A percentile compares a stretch with the other conserved stretches of the same genome.
Evolutionary conservation across 37 sponge, comb jelly and placozoan genomes (phyloP).

Genomic region (Hexactinellida sp.): DNA sequence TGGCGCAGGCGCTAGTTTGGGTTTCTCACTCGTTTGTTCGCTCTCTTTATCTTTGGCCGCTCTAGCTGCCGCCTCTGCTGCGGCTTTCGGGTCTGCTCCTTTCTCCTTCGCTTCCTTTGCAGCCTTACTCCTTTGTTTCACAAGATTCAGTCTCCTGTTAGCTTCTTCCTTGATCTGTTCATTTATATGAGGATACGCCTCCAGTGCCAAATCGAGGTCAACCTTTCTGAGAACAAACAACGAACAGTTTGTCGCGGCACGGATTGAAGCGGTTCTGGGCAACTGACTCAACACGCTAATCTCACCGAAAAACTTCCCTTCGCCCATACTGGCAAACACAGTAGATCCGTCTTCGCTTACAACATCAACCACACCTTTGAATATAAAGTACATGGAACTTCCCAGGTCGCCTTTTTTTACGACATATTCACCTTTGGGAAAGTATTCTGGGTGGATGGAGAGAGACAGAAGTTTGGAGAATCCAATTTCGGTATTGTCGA

Average conservation of each 20-base stretch:
- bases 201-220: conserved; percentile 45
- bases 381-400: conserved; percentile 67
- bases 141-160: conserved; percentile 30
- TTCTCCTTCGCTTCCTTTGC: conserved; percentile 28
- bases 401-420: conserved; percentile 63
- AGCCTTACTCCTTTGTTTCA: conserved; percentile 32
- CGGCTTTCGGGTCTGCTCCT: background rate
- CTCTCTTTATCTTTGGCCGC: conserved; percentile 13
- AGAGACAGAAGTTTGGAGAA: conserved; percentile 61
- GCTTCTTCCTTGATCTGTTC: conserved; percentile 56
- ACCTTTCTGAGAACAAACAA: conserved; percentile 52
- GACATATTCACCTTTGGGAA: conserved; percentile 50
- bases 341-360: conserved; percentile 52
- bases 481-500: conserved; percentile 56
- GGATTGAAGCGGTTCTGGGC: conserved; percentile 48
- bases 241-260: conserved; percentile 60
- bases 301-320: conserved; percentile 73
- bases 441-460: conserved; percentile 50
- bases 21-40: background rate
- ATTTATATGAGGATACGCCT: conserved; percentile 44
- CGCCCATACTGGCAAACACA: conserved; percentile 38
- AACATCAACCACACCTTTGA: conserved; percentile 50
- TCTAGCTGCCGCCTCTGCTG: background rate
- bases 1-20: background rate
- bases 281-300: conserved; percentile 42